Evolutionary conservation across 2,888 invertebrate species (phyloP), one percentile per base, ranked within the genome.

Genomic region (Oeneis ivallda): DNA sequence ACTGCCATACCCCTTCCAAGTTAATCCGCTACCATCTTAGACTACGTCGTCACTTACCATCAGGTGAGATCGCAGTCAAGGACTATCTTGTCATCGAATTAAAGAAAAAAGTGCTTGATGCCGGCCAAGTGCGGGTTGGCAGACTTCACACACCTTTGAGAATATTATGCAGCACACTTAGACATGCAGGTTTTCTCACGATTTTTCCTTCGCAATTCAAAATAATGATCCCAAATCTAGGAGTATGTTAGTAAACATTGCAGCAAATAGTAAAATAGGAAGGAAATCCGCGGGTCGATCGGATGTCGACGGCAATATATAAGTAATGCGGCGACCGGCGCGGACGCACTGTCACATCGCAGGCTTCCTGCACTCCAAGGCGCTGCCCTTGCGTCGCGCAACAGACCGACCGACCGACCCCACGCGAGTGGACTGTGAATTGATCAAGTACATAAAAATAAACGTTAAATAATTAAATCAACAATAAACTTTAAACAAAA

Each of bases 321-420:
- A 70, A 70, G 69, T 64, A 60, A 68, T 70, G 58, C 63, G 61
- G 70, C 39, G 67, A 58, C 53, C 65, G 53, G 64, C 72, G 69
- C 69, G 50, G 34, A 64, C 72, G 71, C 72, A 72, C 65, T 69
- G 64, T 45, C 37, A 11, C 43, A 32, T 26, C 5, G n/a, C n/a
- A n/a, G 39, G 69, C 69, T 72, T 71, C 72, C 72, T 72, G 69
- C 62, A 64, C 71, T 50, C 65, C 72, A 70, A 73, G 73, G 74
- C 67, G 54, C 69, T 69, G 72, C 69, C 74, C 74, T 74, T 73
- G 50, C 53, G 43, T n/a, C 45, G n/a, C 37, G 17, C 34, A 10
- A 11, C 60, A n/a, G 41, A 59, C 52, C 58, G 52, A 32, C 39
- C 58, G 45, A 49, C 32, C 34, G 15, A 41, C 34, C 49, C 49